Conservation (phyloP, 2,888 invertebrate genomes). For the Linyphia triangularis region DNA sequence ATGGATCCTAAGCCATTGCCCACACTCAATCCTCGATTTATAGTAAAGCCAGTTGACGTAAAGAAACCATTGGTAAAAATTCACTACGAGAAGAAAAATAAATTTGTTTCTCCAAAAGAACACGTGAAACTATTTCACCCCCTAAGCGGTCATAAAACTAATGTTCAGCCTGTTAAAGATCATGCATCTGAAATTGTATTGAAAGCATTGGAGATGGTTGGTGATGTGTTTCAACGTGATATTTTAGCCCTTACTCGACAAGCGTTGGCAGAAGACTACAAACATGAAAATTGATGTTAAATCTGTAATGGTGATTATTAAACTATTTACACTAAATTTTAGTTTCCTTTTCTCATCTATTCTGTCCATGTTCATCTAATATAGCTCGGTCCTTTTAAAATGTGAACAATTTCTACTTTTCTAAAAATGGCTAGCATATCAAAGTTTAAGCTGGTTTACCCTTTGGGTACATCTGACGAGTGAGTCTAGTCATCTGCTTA, state of each 20-base stretch:
- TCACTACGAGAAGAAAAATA: not conserved
- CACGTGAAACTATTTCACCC: not conserved
- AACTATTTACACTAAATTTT: not conserved
- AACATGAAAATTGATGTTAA: not conserved
- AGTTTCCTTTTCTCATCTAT: no score
- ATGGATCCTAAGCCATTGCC: not conserved
- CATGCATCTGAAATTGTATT: not conserved
- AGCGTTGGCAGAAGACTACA: not conserved
- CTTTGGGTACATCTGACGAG: no score
- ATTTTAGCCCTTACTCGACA: constrained; percentile 13
- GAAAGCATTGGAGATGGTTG: not conserved
- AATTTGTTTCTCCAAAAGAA: not conserved
- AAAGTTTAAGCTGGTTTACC: no score
- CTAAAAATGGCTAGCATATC: no score
- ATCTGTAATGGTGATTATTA: not conserved
- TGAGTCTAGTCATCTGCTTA: no score
- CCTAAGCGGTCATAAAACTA: not conserved
- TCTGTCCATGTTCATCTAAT: no score
- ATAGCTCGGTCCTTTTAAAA: no score
- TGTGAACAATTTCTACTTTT: no score
- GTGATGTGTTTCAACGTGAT: not conserved
- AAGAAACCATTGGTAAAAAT: not conserved
- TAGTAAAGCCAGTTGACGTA: constrained; percentile 14
- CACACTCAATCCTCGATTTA: not conserved
- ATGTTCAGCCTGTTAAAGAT: not conserved